Conservation (phyloP, 37 sponge, comb jelly and placozoan species). For the Cladorhizidae sp. region DNA sequence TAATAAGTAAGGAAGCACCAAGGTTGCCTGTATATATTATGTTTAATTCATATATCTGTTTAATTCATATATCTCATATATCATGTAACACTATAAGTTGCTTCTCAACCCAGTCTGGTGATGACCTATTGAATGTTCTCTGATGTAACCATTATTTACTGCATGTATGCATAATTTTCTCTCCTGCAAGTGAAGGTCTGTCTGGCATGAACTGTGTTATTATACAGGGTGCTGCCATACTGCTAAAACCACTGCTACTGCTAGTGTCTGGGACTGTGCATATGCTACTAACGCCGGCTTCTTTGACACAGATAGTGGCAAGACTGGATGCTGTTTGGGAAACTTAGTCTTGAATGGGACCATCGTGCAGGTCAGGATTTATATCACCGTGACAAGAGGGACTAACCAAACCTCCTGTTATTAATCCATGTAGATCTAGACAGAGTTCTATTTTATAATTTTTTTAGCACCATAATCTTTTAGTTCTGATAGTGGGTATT, state of each 20-base stretch:
- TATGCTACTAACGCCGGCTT: slow-evolving; percentile 90
- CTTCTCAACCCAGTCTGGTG: not conserved
- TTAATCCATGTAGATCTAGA: too few species aligned
- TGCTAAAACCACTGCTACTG: slow-evolving; percentile 49
- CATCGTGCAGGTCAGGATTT: slow-evolving; percentile 43
- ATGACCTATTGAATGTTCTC: not conserved
- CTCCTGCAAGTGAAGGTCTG: not conserved
- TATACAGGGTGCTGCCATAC: slow-evolving; percentile 57
- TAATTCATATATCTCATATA: too few species aligned
- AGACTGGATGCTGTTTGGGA: slow-evolving; percentile 66
- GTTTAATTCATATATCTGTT: too few species aligned
- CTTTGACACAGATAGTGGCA: slow-evolving; percentile 43
- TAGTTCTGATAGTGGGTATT: too few species aligned
- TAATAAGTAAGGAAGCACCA: not conserved
- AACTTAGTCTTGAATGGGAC: slow-evolving; percentile 69
- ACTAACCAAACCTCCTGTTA: too few species aligned
- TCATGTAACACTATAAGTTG: too few species aligned
- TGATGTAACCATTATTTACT: not conserved
- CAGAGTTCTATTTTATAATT: too few species aligned
- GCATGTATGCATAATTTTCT: not conserved
- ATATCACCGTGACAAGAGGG: too few species aligned
- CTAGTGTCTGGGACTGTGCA: slow-evolving; percentile 50
- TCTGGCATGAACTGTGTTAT: not conserved
- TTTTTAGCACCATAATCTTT: too few species aligned
- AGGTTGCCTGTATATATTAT: not conserved